A percentile compares a stretch with the other conserved stretches of the same genome.
These are phyloP conservation scores for Cyclophora punctaria DNA, from an alignment of 2,888 invertebrate species.

Conservation along the genomic window DNA sequence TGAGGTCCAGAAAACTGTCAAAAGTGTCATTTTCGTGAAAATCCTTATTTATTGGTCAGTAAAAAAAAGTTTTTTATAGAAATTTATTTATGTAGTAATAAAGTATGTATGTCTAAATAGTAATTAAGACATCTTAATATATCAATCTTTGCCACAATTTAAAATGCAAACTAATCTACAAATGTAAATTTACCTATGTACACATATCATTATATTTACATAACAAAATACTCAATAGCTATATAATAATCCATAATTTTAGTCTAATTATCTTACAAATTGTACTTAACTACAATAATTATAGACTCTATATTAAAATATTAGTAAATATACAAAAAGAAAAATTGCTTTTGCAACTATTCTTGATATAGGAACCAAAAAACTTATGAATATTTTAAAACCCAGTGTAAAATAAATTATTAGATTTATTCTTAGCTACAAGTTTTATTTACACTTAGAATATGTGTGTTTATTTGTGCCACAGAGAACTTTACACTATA, in stretches of 20 bases:
- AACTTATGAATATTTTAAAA: constrained; percentile 38
- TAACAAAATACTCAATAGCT: constrained; percentile 14
- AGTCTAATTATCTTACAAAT: constrained; percentile 17
- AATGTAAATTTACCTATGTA: not conserved
- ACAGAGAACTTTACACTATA: too few species aligned
- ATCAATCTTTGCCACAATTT: constrained; percentile 6
- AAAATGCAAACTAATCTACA: constrained; percentile 17
- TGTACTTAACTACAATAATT: constrained; percentile 32
- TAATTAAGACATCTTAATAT: too few species aligned
- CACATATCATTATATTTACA: constrained; percentile 10
- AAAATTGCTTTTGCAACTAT: constrained; percentile 52
- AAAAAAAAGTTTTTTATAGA: too few species aligned
- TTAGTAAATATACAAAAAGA: constrained; percentile 59
- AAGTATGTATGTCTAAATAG: too few species aligned
- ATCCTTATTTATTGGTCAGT: too few species aligned
- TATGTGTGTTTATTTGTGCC: too few species aligned
- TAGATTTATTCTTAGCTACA: constrained; percentile 59
- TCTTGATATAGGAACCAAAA: constrained; percentile 73
- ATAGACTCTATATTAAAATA: constrained; percentile 29
- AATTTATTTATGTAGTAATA: too few species aligned
- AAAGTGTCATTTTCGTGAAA: too few species aligned
- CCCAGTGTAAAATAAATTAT: constrained; percentile 62
- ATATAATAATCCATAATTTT: constrained; percentile 8
- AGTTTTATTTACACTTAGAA: constrained; percentile 3
- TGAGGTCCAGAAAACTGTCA: too few species aligned